A percentile compares a stretch with the other conserved stretches of the same genome.
These are phyloP conservation scores for Tylochromis polylepis DNA, from an alignment of 2,113 vertebrate genomes.

Conservation along the genomic window DNA sequence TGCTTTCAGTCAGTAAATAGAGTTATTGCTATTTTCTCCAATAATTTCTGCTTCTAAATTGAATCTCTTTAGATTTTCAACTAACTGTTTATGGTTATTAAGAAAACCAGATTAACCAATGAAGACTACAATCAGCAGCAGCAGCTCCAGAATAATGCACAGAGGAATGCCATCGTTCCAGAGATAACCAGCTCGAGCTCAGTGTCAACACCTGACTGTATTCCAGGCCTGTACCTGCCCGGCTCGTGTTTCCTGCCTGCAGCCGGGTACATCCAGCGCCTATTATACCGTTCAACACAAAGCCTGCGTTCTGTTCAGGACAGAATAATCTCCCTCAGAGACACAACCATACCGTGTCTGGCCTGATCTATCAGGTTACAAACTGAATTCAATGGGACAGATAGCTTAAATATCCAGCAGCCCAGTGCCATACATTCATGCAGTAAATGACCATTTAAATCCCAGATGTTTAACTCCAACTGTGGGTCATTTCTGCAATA, in stretches of 20 bases:
- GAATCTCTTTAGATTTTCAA: background rate
- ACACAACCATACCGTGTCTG: constrained; percentile 18
- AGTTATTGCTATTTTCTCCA: background rate
- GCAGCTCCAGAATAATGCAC: background rate
- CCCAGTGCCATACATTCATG: background rate
- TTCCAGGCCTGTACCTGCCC: background rate
- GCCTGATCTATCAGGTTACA: constrained; percentile 62
- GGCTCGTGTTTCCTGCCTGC: constrained; percentile 55
- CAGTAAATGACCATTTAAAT: background rate
- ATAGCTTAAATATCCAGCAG: constrained; percentile 17
- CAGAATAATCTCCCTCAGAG: constrained; percentile 25
- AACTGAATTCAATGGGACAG: constrained; percentile 14
- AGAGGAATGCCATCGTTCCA: background rate
- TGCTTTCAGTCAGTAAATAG: background rate
- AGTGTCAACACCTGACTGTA: background rate
- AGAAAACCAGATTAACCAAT: rapidly evolving
- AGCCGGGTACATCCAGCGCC: background rate
- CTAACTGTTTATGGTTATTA: background rate
- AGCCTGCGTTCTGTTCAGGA: constrained; percentile 34
- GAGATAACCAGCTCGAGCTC: background rate
- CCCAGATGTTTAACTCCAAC: background rate
- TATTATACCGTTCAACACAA: constrained; percentile 51
- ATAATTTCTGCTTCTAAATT: background rate
- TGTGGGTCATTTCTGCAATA: background rate
- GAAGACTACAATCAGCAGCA: rapidly evolving